Conservation (phyloP, 1,140 invertebrate genomes). For the Pachypeltis micranthus region DNA sequence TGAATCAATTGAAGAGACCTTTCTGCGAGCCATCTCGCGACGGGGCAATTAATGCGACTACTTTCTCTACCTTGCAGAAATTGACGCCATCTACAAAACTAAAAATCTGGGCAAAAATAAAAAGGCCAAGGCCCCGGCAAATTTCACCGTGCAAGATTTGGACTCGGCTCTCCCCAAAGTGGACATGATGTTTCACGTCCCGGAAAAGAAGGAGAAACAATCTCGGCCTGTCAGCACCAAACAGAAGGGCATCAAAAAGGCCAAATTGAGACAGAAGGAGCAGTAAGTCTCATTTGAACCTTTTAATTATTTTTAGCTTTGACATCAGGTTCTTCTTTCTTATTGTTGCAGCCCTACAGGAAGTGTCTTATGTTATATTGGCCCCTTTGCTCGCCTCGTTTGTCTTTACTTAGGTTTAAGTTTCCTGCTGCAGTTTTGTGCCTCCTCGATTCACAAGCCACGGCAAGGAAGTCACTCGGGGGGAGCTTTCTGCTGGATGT, state of each 20-base stretch:
- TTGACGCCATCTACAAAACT: background rate
- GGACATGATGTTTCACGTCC: background rate
- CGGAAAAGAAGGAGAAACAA: background rate
- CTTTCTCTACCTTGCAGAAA: background rate
- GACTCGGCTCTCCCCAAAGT: background rate
- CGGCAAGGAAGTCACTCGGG: too few relatives aligned
- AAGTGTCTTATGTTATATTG: background rate
- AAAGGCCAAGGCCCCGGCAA: background rate
- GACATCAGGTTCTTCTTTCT: background rate
- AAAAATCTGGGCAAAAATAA: background rate
- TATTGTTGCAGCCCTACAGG: background rate
- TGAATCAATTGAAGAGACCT: too few relatives aligned
- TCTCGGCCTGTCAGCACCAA: constrained; percentile 2
- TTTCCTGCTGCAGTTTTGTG: too few relatives aligned
- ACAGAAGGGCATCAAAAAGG: background rate
- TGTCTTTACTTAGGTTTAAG: too few relatives aligned
- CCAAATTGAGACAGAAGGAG: background rate
- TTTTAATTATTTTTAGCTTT: background rate
- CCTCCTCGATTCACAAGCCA: too few relatives aligned
- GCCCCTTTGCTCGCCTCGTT: background rate
- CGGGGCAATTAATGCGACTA: too few relatives aligned
- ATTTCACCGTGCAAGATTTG: background rate
- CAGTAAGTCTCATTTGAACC: background rate
- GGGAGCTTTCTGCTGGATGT: too few relatives aligned
- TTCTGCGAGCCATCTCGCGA: too few relatives aligned